Conservation (phyloP, 1,140 invertebrate species). For the Hestina assimilis region DNA sequence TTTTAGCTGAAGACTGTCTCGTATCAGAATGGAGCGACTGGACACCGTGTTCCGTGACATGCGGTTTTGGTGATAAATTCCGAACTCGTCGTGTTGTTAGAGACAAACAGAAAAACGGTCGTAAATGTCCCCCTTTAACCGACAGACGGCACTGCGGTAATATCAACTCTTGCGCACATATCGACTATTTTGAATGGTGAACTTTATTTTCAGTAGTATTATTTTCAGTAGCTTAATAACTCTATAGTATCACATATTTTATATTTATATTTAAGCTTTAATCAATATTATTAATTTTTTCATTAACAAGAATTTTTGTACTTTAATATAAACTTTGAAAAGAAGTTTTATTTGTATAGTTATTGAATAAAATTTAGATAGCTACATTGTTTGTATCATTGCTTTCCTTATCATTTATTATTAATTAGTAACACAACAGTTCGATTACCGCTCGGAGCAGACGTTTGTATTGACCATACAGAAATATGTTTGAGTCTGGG, state of each 20-base stretch:
- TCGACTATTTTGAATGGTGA: constrained; percentile 67
- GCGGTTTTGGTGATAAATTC: constrained; percentile 81
- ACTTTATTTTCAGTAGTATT: neutral
- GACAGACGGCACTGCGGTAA: constrained; percentile 61
- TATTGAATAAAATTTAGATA: too few relatives aligned
- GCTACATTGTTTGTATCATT: too few relatives aligned
- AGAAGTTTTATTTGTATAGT: too few relatives aligned
- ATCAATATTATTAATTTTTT: too few relatives aligned
- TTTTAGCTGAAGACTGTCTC: constrained; percentile 73
- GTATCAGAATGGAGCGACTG: constrained; percentile 84
- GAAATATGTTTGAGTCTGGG: too few relatives aligned
- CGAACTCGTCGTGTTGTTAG: constrained; percentile 77
- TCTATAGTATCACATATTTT: neutral
- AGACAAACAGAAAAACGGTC: constrained; percentile 79
- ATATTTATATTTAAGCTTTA: too few relatives aligned
- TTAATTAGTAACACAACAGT: too few relatives aligned
- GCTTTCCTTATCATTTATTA: too few relatives aligned
- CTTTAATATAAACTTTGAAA: too few relatives aligned
- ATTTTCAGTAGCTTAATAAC: neutral
- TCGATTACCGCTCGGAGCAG: too few relatives aligned
- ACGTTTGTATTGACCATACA: too few relatives aligned
- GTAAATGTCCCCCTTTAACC: constrained; percentile 80
- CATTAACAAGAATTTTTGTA: too few relatives aligned
- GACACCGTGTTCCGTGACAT: constrained; percentile 82
- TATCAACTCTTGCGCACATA: constrained; percentile 55